Evolutionary conservation across 2,797 vertebrate genomes (phyloP).

Genomic region (Pseudochirops corinnae): DNA sequence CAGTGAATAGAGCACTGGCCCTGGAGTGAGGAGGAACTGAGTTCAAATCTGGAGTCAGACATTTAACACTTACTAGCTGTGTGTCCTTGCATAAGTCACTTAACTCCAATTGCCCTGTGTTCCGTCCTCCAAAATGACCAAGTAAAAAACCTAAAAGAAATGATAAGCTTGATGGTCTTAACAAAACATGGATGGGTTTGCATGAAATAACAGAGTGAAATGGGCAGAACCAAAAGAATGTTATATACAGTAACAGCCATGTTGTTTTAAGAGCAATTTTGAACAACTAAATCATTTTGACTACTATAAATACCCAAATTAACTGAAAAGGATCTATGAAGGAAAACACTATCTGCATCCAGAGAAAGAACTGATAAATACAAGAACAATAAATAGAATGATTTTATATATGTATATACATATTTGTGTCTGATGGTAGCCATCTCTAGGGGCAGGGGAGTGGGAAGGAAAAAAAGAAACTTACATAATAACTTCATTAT

Average conservation of each 20-base stretch:
- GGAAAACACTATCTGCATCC: not conserved
- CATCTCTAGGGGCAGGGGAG: not conserved
- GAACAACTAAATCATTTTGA: not conserved
- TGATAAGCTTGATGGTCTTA: not conserved
- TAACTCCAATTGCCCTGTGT: no score
- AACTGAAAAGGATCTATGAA: not conserved
- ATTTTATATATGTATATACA: not conserved
- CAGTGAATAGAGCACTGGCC: no score
- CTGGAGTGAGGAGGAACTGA: no score
- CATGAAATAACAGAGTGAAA: not conserved
- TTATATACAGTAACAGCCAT: not conserved
- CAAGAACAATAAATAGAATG: not conserved
- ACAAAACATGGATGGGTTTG: not conserved
- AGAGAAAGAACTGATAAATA: not conserved
- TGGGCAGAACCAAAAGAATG: not conserved
- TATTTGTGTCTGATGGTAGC: not conserved
- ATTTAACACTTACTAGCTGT: no score
- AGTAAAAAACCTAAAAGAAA: not conserved
- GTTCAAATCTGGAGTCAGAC: no score
- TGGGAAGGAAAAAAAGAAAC: not conserved
- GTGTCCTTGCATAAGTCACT: no score
- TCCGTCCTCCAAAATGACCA: no score
- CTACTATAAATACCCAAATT: not conserved
- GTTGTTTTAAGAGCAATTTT: not conserved
- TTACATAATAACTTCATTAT: not conserved